phyloP scores from a whole-genome alignment of 2,797 vertebrate species.

The Sebastes umbrosus region DNA sequence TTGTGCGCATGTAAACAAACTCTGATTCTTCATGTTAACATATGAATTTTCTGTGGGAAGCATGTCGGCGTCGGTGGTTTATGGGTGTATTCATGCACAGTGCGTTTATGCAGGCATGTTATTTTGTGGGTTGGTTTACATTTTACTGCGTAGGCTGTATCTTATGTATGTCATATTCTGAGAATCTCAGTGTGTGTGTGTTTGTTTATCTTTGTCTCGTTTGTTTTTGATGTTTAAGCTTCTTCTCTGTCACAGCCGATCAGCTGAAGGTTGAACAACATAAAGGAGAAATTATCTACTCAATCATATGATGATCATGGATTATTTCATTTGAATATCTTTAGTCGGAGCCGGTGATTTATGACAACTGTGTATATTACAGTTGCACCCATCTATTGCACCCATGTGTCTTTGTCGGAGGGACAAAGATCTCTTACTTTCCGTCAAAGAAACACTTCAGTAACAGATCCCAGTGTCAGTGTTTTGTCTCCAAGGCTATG shows the following conservation, averaged over 20 bases:
- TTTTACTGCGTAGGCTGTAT: conserved; percentile 13
- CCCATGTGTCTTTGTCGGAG: not conserved
- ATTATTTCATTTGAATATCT: conserved; percentile 5
- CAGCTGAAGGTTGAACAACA: not conserved
- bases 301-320: not conserved
- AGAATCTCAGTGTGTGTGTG: not conserved
- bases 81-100: conserved; percentile 19
- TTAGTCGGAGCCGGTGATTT: conserved; percentile 3
- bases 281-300: not conserved
- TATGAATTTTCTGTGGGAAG: conserved; percentile 35
- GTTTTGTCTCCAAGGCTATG: not conserved
- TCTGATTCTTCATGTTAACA: conserved; percentile 2
- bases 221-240: not conserved
- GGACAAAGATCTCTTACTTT: not conserved
- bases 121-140: conserved; percentile 43
- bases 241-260: not conserved
- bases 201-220: not conserved
- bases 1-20: not conserved
- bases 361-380: not conserved
- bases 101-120: conserved; percentile 50
- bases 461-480: not conserved
- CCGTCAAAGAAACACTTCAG: not conserved
- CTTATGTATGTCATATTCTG: not conserved
- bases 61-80: conserved; percentile 11
- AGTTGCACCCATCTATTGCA: not conserved